A percentile compares a stretch with the other conserved stretches of the same genome.
Conservation (phyloP, 2,797 vertebrate genomes). For the Okamejei kenojei region DNA sequence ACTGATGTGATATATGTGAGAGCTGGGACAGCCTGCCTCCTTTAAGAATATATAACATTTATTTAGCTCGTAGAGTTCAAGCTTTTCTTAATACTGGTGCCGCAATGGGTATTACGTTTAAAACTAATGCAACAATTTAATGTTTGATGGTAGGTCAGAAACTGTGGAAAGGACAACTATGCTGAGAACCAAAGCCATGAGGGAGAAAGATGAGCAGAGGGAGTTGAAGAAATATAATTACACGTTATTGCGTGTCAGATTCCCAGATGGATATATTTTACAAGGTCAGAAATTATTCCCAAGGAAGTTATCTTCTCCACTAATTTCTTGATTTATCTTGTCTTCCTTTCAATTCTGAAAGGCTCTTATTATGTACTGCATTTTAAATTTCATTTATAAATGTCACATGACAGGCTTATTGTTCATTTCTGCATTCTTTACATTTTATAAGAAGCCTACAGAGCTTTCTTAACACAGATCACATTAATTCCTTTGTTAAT, state of each 20-base stretch:
- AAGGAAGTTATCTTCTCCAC: not conserved
- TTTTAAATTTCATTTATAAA: not conserved
- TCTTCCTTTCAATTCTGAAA: not conserved
- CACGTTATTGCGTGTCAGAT: conserved; percentile 74
- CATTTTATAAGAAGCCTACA: too few species aligned
- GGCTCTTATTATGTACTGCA: too few species aligned
- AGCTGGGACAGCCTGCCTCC: too few species aligned
- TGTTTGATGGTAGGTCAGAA: conserved; percentile 62
- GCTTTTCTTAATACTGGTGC: too few species aligned
- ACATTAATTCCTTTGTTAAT: not conserved
- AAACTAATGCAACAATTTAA: not conserved
- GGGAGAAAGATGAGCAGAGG: conserved; percentile 82
- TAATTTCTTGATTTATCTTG: not conserved
- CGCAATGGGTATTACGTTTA: too few species aligned
- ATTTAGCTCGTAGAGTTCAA: too few species aligned
- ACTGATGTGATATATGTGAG: too few species aligned
- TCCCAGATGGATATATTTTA: conserved; percentile 79
- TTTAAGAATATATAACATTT: too few species aligned
- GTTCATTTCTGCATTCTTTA: not conserved
- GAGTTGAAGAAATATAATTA: conserved; percentile 85
- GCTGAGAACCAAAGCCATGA: conserved; percentile 87
- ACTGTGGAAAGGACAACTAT: conserved; percentile 72
- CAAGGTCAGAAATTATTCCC: conserved; percentile 58
- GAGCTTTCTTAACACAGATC: not conserved
- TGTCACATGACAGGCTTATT: not conserved